These are phyloP conservation scores for Rhyzopertha dominica DNA, from an alignment of 1,140 invertebrate species.

Conservation along the genomic window DNA sequence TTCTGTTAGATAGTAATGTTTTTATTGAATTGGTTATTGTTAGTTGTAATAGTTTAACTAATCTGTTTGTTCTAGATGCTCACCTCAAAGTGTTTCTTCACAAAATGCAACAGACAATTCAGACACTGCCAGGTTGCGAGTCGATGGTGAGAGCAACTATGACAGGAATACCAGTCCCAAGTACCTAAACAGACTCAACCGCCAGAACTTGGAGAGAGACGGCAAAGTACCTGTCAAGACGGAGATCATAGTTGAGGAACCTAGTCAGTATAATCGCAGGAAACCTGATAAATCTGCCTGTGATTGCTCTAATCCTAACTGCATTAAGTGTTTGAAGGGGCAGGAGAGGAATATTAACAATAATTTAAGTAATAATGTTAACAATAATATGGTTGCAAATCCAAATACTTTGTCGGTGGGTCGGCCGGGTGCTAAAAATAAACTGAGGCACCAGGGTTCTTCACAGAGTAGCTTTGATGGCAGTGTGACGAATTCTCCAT, in stretches of 20 bases:
- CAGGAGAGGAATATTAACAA: slow-evolving; percentile 37
- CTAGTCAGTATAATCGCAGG: slow-evolving; percentile 26
- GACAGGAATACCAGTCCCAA: slow-evolving; percentile 28
- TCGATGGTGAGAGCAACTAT: too few species aligned
- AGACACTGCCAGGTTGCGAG: too few species aligned
- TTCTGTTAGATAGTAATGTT: too few species aligned
- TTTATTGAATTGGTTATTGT: too few species aligned
- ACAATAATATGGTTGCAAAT: slow-evolving; percentile 32
- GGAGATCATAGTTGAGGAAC: slow-evolving; percentile 14
- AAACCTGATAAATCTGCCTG: slow-evolving; percentile 19
- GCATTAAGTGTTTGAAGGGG: slow-evolving; percentile 32
- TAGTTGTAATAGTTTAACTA: too few species aligned
- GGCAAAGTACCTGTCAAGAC: slow-evolving; percentile 8
- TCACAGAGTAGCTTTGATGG: slow-evolving; percentile 59
- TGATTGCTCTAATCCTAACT: slow-evolving; percentile 34
- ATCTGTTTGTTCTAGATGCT: slow-evolving; percentile 15
- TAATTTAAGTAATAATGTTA: slow-evolving; percentile 34
- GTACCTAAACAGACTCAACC: slow-evolving; percentile 21
- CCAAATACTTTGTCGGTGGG: slow-evolving; percentile 46
- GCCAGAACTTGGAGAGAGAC: slow-evolving; percentile 11
- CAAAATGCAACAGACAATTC: slow-evolving; percentile 4
- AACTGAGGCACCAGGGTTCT: slow-evolving; percentile 57
- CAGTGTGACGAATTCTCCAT: slow-evolving; percentile 50
- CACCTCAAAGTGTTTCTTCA: slow-evolving; percentile 16
- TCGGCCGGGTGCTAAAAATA: slow-evolving; percentile 45